phyloP scores from a whole-genome alignment of 1,140 invertebrate species.

The Zaprionus tsacasi region DNA sequence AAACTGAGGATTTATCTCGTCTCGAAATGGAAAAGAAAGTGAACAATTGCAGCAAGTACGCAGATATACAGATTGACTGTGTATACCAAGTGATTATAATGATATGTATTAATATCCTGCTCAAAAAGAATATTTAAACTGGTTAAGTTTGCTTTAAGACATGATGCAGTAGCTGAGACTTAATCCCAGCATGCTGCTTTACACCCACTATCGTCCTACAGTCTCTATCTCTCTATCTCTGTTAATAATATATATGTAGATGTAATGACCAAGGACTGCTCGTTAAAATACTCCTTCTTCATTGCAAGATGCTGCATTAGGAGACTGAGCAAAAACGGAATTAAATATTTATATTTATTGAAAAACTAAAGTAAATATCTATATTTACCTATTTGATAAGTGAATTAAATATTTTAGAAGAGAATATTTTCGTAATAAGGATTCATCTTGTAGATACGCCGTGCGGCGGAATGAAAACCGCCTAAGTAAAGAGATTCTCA shows the following conservation, averaged over 20 bases:
- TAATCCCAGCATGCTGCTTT: background rate
- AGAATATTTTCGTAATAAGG: background rate
- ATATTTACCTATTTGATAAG: too few species aligned
- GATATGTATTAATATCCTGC: background rate
- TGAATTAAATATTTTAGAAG: background rate
- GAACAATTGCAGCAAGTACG: background rate
- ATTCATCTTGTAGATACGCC: background rate
- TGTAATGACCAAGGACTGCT: too few species aligned
- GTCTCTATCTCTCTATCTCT: background rate
- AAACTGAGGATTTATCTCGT: background rate
- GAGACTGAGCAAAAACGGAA: background rate
- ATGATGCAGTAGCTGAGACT: background rate
- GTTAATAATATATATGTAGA: background rate
- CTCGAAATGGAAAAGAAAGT: background rate
- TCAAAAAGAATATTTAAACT: background rate
- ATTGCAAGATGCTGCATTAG: background rate
- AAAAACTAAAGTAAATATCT: background rate
- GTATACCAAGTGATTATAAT: background rate
- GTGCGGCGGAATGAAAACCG: too few species aligned
- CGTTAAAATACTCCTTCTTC: background rate
- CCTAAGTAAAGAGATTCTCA: background rate
- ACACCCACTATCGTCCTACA: too few species aligned
- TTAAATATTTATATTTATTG: background rate
- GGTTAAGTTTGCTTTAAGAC: background rate
- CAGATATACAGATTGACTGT: background rate